Evolutionary conservation across 2,797 vertebrate species (phyloP), one percentile per base, ranked within the genome.

Genomic region (Myripristis jacobus): DNA sequence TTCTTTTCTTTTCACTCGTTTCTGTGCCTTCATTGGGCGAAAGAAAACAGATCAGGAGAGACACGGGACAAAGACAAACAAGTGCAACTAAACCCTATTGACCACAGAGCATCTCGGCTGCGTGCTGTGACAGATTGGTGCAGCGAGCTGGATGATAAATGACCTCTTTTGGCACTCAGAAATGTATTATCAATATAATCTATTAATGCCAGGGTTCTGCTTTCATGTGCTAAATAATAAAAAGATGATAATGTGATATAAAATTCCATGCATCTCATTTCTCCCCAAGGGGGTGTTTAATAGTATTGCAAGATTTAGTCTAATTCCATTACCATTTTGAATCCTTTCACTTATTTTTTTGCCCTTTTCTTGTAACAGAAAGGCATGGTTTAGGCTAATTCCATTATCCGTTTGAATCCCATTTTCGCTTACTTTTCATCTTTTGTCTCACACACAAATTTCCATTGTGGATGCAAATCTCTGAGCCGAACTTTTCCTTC

Each of bases 211-310:
- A 77, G 47, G 65, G 65, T 77, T 84, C 66, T 79, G 75, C 74
- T 82, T 87, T 87, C 81, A 87, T 86, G 77, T 77, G 55, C 66
- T 82, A 81, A 88, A 88, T 82, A 86, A 83, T 76, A 86, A 82
- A 78, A 85, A 78, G 55, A 88, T 76, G 62, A 81, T 86, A 79
- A 87, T 74, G 59, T 75, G 65, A 84, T 85, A 56, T 74, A 52
- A 65, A 83, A 86, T 64, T 80, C 77, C 34, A 81, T 70, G 73
- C 69, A 67, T 82, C 61, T 78, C 48, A 34, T 74, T 70, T 66
- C 51, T 53, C 60, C 83, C 60, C 9, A 43, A 56, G 73, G 76
- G 46, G 22, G 24, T 64, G 70, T 84, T 80, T 72, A 84, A 74
- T 59, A 82, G 69, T 76, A 59, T 61, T 59, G 75, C 34, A 38